phyloP scores from a whole-genome alignment of 1,140 invertebrate genomes.

The Euura saliciscinereae region DNA sequence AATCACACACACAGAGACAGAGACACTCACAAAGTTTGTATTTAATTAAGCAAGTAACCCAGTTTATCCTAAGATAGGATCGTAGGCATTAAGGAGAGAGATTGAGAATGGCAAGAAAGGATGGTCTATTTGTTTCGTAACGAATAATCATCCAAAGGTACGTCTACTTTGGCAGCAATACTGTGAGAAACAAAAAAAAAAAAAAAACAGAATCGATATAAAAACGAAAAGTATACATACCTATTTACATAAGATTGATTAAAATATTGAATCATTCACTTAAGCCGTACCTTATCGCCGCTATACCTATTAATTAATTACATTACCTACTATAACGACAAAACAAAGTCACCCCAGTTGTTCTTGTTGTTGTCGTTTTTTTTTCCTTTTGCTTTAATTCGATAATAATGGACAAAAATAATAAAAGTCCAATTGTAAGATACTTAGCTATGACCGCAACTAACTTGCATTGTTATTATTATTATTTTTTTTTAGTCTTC shows the following conservation, averaged over 20 bases:
- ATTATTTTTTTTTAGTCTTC: not conserved
- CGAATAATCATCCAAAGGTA: constrained; percentile 37
- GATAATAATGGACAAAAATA: too few species aligned
- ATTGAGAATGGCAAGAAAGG: constrained; percentile 35
- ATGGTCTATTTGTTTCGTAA: constrained; percentile 27
- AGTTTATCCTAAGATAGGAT: constrained; percentile 27
- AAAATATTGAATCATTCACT: not conserved
- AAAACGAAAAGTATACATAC: not conserved
- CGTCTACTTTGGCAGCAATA: constrained; percentile 57
- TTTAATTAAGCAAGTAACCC: constrained; percentile 41
- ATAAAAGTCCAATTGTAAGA: not conserved
- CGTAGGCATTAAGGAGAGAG: constrained; percentile 20
- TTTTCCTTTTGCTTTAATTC: too few species aligned
- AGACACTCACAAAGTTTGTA: constrained; percentile 21
- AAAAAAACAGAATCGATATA: too few species aligned
- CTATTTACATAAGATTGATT: not conserved
- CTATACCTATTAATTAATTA: not conserved
- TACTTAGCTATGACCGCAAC: not conserved
- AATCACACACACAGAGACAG: constrained; percentile 26
- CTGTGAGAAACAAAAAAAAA: too few species aligned
- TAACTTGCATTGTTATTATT: not conserved
- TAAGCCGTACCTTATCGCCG: not conserved
- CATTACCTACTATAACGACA: not conserved
- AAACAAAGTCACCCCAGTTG: not conserved
- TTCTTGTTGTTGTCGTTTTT: not conserved